Conservation (phyloP, 2,797 vertebrate species). For the Stomatorhinus walkeri region DNA sequence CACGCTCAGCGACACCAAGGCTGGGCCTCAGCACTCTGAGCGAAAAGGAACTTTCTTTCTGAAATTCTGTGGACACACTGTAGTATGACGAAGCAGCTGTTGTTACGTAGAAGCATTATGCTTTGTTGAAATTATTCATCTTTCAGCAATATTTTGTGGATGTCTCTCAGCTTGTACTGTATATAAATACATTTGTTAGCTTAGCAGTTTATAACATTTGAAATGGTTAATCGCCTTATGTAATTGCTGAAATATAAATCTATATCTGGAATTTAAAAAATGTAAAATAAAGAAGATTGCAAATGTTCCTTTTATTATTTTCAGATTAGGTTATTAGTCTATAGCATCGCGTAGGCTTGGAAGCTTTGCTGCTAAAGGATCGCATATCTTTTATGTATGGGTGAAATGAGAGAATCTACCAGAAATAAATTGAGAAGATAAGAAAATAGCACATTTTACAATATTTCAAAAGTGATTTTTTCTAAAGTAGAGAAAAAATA, state of each 20-base stretch:
- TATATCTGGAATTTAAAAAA: not conserved
- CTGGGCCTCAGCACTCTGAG: not conserved
- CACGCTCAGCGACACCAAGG: not conserved
- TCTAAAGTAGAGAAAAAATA: not conserved
- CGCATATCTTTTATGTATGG: not conserved
- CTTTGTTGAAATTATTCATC: not conserved
- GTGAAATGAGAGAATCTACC: not conserved
- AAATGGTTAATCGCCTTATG: not conserved
- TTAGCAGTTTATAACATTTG: not conserved
- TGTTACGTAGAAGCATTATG: not conserved
- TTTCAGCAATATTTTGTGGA: not conserved
- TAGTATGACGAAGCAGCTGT: not conserved
- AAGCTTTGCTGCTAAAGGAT: not conserved
- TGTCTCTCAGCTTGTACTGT: not conserved
- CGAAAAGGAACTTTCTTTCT: not conserved
- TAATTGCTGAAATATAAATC: not conserved
- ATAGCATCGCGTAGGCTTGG: not conserved
- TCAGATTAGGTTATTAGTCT: not conserved
- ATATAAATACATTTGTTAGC: not conserved
- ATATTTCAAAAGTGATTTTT: not conserved
- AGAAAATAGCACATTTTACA: not conserved
- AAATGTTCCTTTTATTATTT: not conserved
- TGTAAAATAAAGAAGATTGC: not conserved
- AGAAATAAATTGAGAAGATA: not conserved
- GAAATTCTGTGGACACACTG: not conserved